Conservation (phyloP, 2,888 invertebrate species). For the Pyrgus malvae region DNA sequence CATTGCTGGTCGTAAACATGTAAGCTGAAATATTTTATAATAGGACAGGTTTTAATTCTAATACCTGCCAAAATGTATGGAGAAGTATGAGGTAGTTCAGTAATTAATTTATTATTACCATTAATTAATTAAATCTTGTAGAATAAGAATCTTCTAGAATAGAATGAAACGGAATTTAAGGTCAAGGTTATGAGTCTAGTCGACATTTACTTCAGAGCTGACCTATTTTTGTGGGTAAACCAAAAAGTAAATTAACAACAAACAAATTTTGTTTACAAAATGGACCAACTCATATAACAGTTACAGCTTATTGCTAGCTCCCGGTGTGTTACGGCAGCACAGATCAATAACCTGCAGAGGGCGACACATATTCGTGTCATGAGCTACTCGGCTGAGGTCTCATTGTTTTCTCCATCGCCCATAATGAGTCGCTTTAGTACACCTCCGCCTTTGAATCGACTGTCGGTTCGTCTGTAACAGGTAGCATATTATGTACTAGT, state of each 20-base stretch:
- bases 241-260: too few relatives aligned
- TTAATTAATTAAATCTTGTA: too few relatives aligned
- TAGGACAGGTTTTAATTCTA: neutral
- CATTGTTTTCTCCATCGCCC: conserved; percentile 37
- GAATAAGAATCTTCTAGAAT: too few relatives aligned
- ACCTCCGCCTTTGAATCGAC: conserved; percentile 1
- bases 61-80: neutral
- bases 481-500: too few relatives aligned
- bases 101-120: too few relatives aligned
- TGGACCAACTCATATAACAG: neutral
- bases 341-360: conserved; percentile 40
- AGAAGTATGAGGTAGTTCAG: too few relatives aligned
- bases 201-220: too few relatives aligned
- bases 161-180: too few relatives aligned
- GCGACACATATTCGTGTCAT: conserved; percentile 53
- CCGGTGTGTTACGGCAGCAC: conserved; percentile 28
- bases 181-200: too few relatives aligned
- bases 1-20: neutral
- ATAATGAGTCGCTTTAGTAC: conserved; percentile 8
- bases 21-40: neutral
- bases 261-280: neutral
- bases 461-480: neutral
- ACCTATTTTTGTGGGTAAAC: too few relatives aligned
- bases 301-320: neutral
- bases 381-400: conserved; percentile 34